phyloP scores from a whole-genome alignment of 2,113 vertebrate species.

The Atherinomorus stipes region DNA sequence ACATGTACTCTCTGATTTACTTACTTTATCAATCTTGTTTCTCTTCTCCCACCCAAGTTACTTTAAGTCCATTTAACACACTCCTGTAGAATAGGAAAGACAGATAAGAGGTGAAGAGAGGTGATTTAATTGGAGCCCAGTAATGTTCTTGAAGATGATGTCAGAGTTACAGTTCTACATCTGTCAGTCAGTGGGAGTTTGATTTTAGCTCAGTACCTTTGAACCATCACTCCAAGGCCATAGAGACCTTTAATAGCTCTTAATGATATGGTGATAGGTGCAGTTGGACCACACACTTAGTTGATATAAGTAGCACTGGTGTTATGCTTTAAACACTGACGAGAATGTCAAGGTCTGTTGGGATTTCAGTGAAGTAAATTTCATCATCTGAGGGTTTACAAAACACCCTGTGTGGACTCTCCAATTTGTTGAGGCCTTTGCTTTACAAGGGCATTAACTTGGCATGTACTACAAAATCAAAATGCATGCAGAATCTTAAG shows the following conservation, averaged over 20 bases:
- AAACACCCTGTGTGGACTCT: neutral
- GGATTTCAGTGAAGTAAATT: neutral
- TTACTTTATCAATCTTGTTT: conserved; percentile 41
- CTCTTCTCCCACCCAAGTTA: conserved; percentile 50
- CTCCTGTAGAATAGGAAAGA: conserved; percentile 41
- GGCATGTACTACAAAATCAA: no score
- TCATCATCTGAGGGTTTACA: neutral
- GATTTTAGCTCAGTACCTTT: conserved; percentile 52
- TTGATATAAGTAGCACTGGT: neutral
- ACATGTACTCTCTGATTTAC: conserved; percentile 39
- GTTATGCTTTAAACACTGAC: neutral
- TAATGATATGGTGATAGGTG: conserved; percentile 52
- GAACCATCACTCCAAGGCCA: conserved; percentile 58
- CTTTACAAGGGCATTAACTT: no score
- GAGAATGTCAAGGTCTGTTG: neutral
- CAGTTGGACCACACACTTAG: conserved; percentile 56
- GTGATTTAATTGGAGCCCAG: conserved; percentile 67
- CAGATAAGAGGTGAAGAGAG: conserved; percentile 42
- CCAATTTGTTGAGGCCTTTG: no score
- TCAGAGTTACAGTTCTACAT: conserved; percentile 46
- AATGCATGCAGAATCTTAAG: no score
- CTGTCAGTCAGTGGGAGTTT: conserved; percentile 58
- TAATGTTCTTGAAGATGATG: conserved; percentile 60
- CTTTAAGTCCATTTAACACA: conserved; percentile 59
- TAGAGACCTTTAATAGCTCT: conserved; percentile 53